phyloP scores from a whole-genome alignment of 2,797 vertebrate species.

The Parotocinclus haroldoi region DNA sequence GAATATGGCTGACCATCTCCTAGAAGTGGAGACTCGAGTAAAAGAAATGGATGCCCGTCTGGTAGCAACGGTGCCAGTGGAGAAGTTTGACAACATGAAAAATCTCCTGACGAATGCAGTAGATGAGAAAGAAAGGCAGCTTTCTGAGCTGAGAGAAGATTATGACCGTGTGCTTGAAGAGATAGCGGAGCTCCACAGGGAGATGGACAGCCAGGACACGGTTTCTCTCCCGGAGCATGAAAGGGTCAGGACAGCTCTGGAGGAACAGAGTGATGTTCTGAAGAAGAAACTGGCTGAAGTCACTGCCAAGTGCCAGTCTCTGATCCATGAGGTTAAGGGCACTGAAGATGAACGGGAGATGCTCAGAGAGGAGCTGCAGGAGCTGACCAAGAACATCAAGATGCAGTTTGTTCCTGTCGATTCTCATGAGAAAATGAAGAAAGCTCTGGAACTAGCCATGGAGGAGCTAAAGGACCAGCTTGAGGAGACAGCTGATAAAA shows the following conservation, averaged over 20 bases:
- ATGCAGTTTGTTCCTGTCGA: slow-evolving; percentile 75
- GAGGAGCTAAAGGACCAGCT: slow-evolving; percentile 84
- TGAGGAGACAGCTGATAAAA: slow-evolving; percentile 74
- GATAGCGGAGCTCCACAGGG: slow-evolving; percentile 73
- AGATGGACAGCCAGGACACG: slow-evolving; percentile 66
- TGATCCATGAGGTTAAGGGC: slow-evolving; percentile 81
- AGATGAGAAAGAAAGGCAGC: slow-evolving; percentile 80
- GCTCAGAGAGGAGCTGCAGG: slow-evolving; percentile 79
- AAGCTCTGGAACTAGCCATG: slow-evolving; percentile 66
- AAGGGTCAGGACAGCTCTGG: slow-evolving; percentile 68
- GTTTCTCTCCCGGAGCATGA: slow-evolving; percentile 74
- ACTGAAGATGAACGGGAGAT: slow-evolving; percentile 70
- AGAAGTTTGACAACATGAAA: slow-evolving; percentile 90
- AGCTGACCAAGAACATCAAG: slow-evolving; percentile 76
- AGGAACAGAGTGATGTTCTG: slow-evolving; percentile 73
- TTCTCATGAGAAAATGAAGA: slow-evolving; percentile 74
- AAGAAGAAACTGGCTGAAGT: slow-evolving; percentile 76
- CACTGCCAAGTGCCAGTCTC: slow-evolving; percentile 73
- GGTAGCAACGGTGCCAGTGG: slow-evolving; percentile 65
- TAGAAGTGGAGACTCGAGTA: slow-evolving; percentile 71
- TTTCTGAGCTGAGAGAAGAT: slow-evolving; percentile 78
- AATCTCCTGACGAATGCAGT: slow-evolving; percentile 78
- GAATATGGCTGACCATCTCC: slow-evolving; percentile 59
- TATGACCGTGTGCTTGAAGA: slow-evolving; percentile 78
- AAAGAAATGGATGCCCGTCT: slow-evolving; percentile 69